Base-by-base conservation (phyloP, 2,797 vertebrate species). In the Paratrypauchen microcephalus region DNA sequence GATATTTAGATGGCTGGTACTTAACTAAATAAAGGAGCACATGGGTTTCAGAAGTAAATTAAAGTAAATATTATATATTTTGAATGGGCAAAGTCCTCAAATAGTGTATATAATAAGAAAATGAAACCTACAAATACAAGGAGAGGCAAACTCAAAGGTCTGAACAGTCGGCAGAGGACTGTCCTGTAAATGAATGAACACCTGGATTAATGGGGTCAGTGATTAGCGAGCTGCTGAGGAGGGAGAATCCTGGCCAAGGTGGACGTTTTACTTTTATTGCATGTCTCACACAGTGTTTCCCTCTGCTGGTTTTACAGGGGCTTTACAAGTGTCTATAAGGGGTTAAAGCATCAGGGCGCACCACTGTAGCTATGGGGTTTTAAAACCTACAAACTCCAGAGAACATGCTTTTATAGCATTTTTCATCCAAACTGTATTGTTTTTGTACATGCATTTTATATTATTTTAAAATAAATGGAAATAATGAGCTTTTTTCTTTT, bases 181-280 rank as follows among this genome's bases (percentile, higher is more conserved):
- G 68, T 82, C 80, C 82, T 78, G 81, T 86, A 90, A 89, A 86
- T 91, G 90, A 89, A 91, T 89, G 87, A 90, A 90, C 89, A 91
- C 85, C 84, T 91, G 88, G 87, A 91, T 90, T 89, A 91, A 89
- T 85, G 82, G 88, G 88, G 90, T 90, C 89, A 90, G 71, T 71
- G 86, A 88, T 76, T 85, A 74, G 70, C 83, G 68, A 82, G 82
- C 82, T 91, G 91, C 89, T 91, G 89, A 91, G 88, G 74, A 88
- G 78, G 88, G 81, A 87, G 76, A 86, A 86, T 87, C 86, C 77
- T 66, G 78, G 87, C 83, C 89, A 88, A 86, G 82, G 83, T 76
- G 67, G 83, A 83, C 89, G 84, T 89, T 90, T 81, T 74, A 88
- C 75, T 85, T 89, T 90, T 78, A 88, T 81, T 82, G 82, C 82